A percentile compares a stretch with the other conserved stretches of the same genome.
phyloP scores from a whole-genome alignment of 2,113 vertebrate genomes.

The Onychostruthus taczanowskii region DNA sequence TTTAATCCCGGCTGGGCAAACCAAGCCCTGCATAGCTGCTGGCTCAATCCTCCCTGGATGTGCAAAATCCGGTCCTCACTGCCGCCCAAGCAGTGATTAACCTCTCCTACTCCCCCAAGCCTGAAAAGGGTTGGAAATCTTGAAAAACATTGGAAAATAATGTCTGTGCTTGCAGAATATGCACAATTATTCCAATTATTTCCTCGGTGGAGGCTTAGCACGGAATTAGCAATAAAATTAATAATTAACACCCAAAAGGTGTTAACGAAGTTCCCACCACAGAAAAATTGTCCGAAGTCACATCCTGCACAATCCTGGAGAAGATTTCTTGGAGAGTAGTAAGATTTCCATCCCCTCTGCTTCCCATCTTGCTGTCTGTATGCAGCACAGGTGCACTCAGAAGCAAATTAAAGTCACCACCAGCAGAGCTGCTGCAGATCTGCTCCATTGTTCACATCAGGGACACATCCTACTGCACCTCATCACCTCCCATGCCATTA shows the following conservation, averaged over 20 bases:
- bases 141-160: background rate
- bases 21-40: too few relatives aligned
- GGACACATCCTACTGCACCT: background rate
- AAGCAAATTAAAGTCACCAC: background rate
- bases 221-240: background rate
- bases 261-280: accelerated
- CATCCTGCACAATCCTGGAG: accelerated
- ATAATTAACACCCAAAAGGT: background rate
- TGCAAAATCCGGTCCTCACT: accelerated
- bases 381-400: background rate
- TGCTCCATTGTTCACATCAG: background rate
- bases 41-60: background rate
- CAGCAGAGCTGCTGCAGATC: background rate
- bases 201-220: background rate
- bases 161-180: background rate
- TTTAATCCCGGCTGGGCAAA: background rate
- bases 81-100: too few relatives aligned
- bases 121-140: background rate
- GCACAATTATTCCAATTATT: background rate
- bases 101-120: too few relatives aligned
- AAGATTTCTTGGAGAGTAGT: accelerated
- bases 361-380: background rate
- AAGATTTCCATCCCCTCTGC: background rate
- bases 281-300: background rate
- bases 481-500: background rate